phyloP scores from a whole-genome alignment of 2,797 vertebrate genomes.

The Botia almorhae region DNA sequence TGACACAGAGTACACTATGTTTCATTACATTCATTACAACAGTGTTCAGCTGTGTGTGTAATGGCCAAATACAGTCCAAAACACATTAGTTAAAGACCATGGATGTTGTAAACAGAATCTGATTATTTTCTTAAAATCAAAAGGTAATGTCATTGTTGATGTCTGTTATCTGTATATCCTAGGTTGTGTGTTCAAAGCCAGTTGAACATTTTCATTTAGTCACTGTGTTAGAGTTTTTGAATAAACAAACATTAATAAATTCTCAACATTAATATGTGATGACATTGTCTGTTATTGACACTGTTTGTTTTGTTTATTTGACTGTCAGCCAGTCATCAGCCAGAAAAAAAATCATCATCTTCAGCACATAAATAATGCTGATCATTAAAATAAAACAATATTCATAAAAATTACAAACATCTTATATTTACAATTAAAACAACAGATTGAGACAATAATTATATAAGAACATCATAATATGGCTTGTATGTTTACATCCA shows the following conservation, averaged over 20 bases:
- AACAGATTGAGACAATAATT: neutral
- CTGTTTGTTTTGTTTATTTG: neutral
- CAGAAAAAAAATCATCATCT: no score
- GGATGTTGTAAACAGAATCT: neutral
- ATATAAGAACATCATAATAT: slow-evolving; percentile 1
- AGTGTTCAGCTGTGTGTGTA: neutral
- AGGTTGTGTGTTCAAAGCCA: neutral
- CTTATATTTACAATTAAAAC: slow-evolving; percentile 15
- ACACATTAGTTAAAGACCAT: neutral
- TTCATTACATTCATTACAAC: neutral
- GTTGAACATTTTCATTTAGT: neutral
- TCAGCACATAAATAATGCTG: neutral
- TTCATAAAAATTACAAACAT: neutral
- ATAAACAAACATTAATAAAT: neutral
- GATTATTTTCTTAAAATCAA: neutral
- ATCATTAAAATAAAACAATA: neutral
- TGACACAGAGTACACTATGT: neutral
- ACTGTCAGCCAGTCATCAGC: neutral
- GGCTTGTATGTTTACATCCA: neutral
- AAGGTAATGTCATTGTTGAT: neutral
- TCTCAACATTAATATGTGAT: neutral
- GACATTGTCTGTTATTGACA: neutral
- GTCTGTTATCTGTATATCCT: neutral
- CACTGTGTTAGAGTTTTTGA: neutral
- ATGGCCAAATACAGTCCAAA: neutral